Base-by-base conservation (phyloP, 37 sponge, comb jelly and placozoan species). In the Cladorhizidae sp. region DNA sequence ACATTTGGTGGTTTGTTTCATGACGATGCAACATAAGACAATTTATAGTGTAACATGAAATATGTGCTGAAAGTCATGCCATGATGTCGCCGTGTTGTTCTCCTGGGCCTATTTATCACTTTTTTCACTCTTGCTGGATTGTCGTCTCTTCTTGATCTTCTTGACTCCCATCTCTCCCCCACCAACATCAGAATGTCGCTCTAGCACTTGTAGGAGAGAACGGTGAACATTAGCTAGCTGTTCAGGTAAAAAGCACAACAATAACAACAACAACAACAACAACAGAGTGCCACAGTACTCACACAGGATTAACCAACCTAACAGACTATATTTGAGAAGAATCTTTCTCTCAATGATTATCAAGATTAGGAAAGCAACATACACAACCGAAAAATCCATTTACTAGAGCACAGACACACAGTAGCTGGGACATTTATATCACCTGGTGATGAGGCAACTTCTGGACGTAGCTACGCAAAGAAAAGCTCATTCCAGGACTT, bases 391-490 rank as follows among this genome's bases (percentile, higher is more conserved):
- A n/a, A n/a, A n/a, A n/a, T n/a, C n/a, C n/a, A n/a, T n/a, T n/a
- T n/a, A n/a, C n/a, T n/a, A n/a, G n/a, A n/a, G n/a, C n/a, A n/a
- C n/a, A n/a, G n/a, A n/a, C n/a, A n/a, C n/a, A n/a, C n/a, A n/a
- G n/a, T n/a, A n/a, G n/a, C n/a, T n/a, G n/a, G n/a, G n/a, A n/a
- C n/a, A n/a, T n/a, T n/a, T 35, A 12, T 9, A 18, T 45, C 12
- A 90, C 91, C 86, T 90, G 91, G 45, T 85, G 73, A 38, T 81
- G 81, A 21, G 74, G 74, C 18, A 85, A 79, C 7, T 62, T 74
- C 31, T 79, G 78, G 26, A 90, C 64, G 40, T 90, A 67, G 8
- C 55, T 64, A 15, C 40, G 40, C 26, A 90, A 31, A 51, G 74
- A 74, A 6, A 52, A 56, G 64, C 71, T 80, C 11, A 85, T 58